These are phyloP conservation scores for Podiceps cristatus DNA, from an alignment of 2,113 vertebrate genomes.

Conservation along the genomic window DNA sequence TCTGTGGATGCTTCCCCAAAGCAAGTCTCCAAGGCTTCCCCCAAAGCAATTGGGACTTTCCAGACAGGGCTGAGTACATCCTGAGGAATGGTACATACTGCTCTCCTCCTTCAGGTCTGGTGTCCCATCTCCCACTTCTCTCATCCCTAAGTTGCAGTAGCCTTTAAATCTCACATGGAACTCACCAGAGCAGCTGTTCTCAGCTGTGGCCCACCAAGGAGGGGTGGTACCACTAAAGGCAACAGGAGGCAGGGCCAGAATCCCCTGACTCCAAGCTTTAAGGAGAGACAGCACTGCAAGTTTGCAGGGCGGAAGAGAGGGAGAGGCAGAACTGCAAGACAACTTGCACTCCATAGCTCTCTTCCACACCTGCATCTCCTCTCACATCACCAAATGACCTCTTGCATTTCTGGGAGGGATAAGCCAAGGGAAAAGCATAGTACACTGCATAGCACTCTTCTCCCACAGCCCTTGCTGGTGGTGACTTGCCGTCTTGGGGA, in stretches of 20 bases:
- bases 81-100: background rate
- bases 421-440: background rate
- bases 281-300: background rate
- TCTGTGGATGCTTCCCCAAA: background rate
- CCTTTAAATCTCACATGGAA: background rate
- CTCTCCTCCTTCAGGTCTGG: background rate
- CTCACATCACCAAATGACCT: background rate
- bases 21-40: background rate
- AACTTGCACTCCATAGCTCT: too few species aligned
- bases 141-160: background rate
- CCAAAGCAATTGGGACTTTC: rapidly evolving
- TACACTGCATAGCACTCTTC: background rate
- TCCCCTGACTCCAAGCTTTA: too few species aligned
- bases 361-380: background rate
- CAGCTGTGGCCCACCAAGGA: background rate
- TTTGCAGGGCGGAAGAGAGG: background rate
- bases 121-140: background rate
- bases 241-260: background rate
- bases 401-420: background rate
- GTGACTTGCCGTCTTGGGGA: background rate
- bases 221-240: background rate
- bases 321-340: background rate
- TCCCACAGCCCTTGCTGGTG: background rate
- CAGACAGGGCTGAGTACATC: background rate
- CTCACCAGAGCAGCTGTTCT: background rate